Evolutionary conservation across 2,888 invertebrate genomes (phyloP).

Genomic region (Melieria crassipennis): DNA sequence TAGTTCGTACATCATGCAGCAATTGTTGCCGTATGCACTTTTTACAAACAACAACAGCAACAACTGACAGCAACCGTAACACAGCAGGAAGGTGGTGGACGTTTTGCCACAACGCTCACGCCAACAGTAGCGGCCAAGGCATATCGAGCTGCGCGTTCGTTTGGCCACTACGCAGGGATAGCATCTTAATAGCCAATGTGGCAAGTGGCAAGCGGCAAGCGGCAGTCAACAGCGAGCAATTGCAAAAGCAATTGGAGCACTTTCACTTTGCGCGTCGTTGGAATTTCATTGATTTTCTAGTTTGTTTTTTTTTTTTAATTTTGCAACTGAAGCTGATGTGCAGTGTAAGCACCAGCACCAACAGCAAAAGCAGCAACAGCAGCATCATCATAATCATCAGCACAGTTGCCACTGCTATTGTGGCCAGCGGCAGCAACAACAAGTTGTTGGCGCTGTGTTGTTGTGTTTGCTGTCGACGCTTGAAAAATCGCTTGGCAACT

Average conservation of each 20-base stretch:
- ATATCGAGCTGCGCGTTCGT: slow-evolving; percentile 14
- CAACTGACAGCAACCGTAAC: slow-evolving; percentile 6
- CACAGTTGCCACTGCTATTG: no score
- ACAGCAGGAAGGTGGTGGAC: slow-evolving; percentile 21
- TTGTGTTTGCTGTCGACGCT: no score
- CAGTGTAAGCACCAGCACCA: no score
- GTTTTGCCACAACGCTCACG: slow-evolving; percentile 23
- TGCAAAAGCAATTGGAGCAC: slow-evolving; percentile 59
- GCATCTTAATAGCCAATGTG: slow-evolving; percentile 31
- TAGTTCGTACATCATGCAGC: slow-evolving; percentile 30
- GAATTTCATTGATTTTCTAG: slow-evolving; percentile 37
- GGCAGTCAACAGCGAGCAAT: neutral
- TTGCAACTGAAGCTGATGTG: no score
- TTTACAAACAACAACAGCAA: slow-evolving; percentile 23
- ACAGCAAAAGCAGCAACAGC: no score
- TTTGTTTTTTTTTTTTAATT: neutral
- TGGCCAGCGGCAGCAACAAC: no score
- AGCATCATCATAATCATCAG: no score
- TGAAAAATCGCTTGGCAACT: no score
- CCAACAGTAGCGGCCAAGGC: slow-evolving; percentile 4
- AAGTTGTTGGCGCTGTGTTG: no score
- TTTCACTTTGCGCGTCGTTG: slow-evolving; percentile 56
- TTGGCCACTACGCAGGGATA: slow-evolving; percentile 34
- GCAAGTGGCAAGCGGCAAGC: neutral
- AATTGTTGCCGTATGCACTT: slow-evolving; percentile 29